Evolutionary conservation across 2,888 invertebrate genomes (phyloP), one percentile per base, ranked within the genome.

Genomic region (Drosophila silvestris): DNA sequence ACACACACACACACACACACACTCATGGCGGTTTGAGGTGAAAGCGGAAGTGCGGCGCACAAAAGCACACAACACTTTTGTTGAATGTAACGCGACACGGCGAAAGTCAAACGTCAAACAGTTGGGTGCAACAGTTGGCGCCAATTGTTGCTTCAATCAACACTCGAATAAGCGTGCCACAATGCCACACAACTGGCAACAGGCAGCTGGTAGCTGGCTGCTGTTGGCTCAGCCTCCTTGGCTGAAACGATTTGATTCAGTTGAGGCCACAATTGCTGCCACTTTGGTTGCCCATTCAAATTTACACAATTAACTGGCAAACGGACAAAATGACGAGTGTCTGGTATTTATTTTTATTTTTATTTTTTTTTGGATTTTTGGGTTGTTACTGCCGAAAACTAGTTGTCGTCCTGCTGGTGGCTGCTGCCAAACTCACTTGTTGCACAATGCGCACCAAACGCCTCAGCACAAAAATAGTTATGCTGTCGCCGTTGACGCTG

Each of bases 381-480:
- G 76, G 52, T 28, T 69, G 64, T 41, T 77, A 44, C 70, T 89
- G 84, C 89, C 81, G 83, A 83, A 87, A 81, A 86, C 80, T 88
- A 89, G 90, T 91, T 91, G 91, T 91, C 91, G 91, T 92, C 91
- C 91, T 91, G 91, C 81, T 92, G 92, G 92, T 91, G 91, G 92
- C 91, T 92, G 92, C 90, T 93, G 92, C 91, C 92, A 92, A 93
- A 93, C 93, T 93, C 93, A 93, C 93, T 93, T 93, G 93, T 93
- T 93, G 93, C 93, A 93, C 93, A 93, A 92, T 91, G 89, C 91
- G 82, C 82, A 89, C 88, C 91, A 72, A 88, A 79, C 71, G 91
- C 80, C 84, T 84, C 60, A 74, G 82, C 84, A 82, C 83, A 79
- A 83, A 85, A 85, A 87, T 88, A 83, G 89, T 83, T 87, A 74